These are phyloP conservation scores for Tangara arthus DNA, from an alignment of 2,797 vertebrate genomes.

Conservation along the genomic window DNA sequence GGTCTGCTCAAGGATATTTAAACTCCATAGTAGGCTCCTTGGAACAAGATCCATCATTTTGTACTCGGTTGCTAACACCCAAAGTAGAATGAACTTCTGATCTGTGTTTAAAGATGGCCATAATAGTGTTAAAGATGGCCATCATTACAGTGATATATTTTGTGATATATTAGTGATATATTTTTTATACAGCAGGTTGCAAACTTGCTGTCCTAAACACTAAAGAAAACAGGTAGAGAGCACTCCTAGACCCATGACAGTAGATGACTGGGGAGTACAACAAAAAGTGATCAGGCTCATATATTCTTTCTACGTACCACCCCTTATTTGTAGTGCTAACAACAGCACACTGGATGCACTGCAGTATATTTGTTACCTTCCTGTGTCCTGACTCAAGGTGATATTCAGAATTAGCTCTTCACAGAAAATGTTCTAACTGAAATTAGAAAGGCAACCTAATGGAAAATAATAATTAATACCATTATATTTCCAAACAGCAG, in stretches of 20 bases:
- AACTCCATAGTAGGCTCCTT: not conserved
- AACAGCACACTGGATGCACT: not conserved
- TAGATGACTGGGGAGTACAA: not conserved
- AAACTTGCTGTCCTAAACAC: not conserved
- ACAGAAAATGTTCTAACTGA: not conserved
- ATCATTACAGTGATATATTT: not conserved
- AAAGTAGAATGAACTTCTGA: not conserved
- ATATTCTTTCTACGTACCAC: not conserved
- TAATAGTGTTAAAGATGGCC: rapidly evolving
- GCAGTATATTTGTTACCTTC: not conserved
- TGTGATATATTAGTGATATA: not conserved
- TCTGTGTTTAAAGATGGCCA: not conserved
- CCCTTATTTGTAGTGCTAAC: not conserved
- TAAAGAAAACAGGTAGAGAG: not conserved
- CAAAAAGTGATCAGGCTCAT: not conserved
- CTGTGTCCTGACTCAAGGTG: not conserved
- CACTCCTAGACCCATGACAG: not conserved
- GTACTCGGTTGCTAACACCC: not conserved
- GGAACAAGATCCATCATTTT: not conserved
- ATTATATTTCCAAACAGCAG: not conserved
- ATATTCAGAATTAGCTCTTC: not conserved
- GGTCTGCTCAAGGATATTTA: not conserved
- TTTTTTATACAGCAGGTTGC: not conserved
- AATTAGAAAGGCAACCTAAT: not conserved
- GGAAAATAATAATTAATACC: not conserved